phyloP scores from a whole-genome alignment of 2,797 vertebrate genomes.

The Coreius guichenoti region DNA sequence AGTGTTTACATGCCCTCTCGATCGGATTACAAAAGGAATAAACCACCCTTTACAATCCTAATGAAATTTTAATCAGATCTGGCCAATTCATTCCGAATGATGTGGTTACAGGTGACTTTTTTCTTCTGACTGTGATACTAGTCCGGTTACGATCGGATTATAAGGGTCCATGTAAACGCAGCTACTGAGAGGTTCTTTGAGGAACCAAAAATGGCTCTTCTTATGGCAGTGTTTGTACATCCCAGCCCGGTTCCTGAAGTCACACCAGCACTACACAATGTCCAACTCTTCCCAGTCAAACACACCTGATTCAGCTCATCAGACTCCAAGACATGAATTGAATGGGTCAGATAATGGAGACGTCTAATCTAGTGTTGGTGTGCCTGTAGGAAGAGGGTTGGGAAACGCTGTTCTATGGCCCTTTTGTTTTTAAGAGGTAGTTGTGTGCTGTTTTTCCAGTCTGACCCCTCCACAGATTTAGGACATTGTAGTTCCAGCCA shows the following conservation, averaged over 20 bases:
- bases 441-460: neutral
- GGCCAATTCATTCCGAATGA: too few relatives aligned
- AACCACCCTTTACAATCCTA: too few relatives aligned
- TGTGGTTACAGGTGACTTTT: too few relatives aligned
- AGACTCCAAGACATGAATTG: neutral
- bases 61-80: too few relatives aligned
- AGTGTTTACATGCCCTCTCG: too few relatives aligned
- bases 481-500: neutral
- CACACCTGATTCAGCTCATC: neutral
- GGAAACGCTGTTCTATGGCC: neutral
- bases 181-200: too few relatives aligned
- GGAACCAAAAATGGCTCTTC: neutral
- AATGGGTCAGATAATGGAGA: neutral
- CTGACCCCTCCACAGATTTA: neutral
- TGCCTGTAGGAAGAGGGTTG: neutral
- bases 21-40: too few relatives aligned
- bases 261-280: neutral
- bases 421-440: neutral
- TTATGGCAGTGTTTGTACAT: neutral
- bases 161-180: too few relatives aligned
- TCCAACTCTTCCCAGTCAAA: neutral
- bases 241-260: neutral
- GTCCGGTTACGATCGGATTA: too few relatives aligned
- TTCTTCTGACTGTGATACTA: too few relatives aligned
- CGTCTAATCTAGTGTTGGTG: neutral